Conservation (phyloP, 2,113 vertebrate genomes). For the Rhynchomys soricoides region DNA sequence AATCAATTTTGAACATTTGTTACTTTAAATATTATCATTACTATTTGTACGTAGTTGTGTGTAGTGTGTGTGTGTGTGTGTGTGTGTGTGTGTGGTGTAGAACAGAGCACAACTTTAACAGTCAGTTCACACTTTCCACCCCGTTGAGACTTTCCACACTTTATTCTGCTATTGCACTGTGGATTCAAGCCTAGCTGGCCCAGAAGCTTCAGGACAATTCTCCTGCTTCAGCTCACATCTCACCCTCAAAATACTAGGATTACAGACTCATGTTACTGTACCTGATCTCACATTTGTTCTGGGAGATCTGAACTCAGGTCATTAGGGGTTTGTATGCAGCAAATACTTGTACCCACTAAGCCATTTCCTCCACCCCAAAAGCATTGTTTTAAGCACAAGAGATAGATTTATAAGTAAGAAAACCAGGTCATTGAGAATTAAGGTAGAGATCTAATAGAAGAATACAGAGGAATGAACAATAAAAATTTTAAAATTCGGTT, state of each 20-base stretch:
- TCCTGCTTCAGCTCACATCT: no score
- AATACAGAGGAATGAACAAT: not conserved
- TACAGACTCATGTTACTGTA: no score
- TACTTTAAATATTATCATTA: not conserved
- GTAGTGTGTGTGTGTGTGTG: not conserved
- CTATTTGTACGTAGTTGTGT: not conserved
- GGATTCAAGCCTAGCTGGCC: not conserved
- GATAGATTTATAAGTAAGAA: not conserved
- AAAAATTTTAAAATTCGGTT: not conserved
- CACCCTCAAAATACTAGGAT: no score
- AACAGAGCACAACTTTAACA: not conserved
- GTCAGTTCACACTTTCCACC: not conserved
- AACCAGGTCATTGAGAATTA: not conserved
- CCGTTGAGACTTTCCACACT: not conserved
- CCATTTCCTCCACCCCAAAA: not conserved
- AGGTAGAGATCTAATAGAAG: not conserved
- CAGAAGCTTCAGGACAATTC: no score
- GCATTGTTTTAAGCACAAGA: not conserved
- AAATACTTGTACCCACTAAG: not conserved
- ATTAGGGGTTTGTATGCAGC: not conserved
- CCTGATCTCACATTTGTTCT: not conserved
- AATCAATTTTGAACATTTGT: not conserved
- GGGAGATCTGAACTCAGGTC: not conserved
- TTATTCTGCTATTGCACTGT: not conserved
- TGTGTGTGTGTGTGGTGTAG: not conserved